Conservation (phyloP, 2,888 invertebrate genomes). For the Spilarctia lutea region DNA sequence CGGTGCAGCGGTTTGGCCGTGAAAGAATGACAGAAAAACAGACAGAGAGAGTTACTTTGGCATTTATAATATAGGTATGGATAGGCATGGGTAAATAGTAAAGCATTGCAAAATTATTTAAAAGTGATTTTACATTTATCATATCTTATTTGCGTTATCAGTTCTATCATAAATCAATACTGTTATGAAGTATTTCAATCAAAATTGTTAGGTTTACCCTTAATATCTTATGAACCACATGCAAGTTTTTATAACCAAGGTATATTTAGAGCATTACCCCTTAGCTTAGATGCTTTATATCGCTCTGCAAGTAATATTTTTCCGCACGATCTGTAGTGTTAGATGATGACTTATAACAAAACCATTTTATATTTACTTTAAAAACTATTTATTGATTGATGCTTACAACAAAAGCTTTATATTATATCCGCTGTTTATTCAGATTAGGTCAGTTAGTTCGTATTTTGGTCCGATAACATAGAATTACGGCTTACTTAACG, state of each 20-base stretch:
- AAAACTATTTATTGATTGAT: not conserved
- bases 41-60: too few relatives aligned
- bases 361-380: not conserved
- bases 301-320: conserved; percentile 31
- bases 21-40: too few relatives aligned
- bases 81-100: not conserved
- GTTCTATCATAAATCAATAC: conserved; percentile 30
- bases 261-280: conserved; percentile 33
- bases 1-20: too few relatives aligned
- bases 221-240: conserved; percentile 45
- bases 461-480: too few relatives aligned
- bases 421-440: too few relatives aligned
- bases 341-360: conserved; percentile 7
- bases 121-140: not conserved
- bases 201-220: conserved; percentile 50
- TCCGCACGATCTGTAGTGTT: not conserved
- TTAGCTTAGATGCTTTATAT: conserved; percentile 19
- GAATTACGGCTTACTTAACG: too few relatives aligned
- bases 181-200: conserved; percentile 45
- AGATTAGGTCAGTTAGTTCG: too few relatives aligned
- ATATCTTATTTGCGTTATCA: not conserved
- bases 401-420: too few relatives aligned
- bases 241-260: conserved; percentile 38
- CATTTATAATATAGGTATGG: too few relatives aligned
- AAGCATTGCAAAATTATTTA: not conserved